Evolutionary conservation across 2,888 invertebrate species (phyloP).

Genomic region (Pimpla rufipes): DNA sequence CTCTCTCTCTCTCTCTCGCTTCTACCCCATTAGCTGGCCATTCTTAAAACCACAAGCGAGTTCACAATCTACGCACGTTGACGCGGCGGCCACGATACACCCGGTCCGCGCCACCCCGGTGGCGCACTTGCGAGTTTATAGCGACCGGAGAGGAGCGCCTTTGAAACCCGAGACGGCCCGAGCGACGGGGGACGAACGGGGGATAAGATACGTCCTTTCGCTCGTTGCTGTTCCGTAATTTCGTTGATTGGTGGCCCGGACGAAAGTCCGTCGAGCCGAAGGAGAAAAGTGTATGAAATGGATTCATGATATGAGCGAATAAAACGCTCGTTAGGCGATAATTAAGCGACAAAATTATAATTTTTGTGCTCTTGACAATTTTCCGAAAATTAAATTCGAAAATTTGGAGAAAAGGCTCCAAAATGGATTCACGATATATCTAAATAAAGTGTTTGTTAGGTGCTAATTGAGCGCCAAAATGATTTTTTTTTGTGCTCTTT

Average conservation of each 20-base stretch:
- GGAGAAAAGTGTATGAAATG: too few relatives aligned
- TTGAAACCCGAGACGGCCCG: slow-evolving; percentile 34
- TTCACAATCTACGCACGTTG: slow-evolving; percentile 44
- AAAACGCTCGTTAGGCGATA: too few relatives aligned
- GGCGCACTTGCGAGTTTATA: slow-evolving; percentile 37
- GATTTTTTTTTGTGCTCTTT: too few relatives aligned
- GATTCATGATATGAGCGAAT: too few relatives aligned
- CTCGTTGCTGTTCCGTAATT: slow-evolving; percentile 12
- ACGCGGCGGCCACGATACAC: slow-evolving; percentile 29
- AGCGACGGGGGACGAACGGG: slow-evolving; percentile 20
- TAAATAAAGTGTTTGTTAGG: too few relatives aligned
- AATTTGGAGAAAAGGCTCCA: too few relatives aligned
- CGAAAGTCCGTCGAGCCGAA: too few relatives aligned
- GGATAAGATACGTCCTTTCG: slow-evolving; percentile 32
- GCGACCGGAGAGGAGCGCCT: slow-evolving; percentile 3
- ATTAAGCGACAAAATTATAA: too few relatives aligned
- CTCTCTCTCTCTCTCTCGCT: slow-evolving; percentile 66
- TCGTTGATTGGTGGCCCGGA: slow-evolving; percentile 19
- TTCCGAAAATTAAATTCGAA: too few relatives aligned
- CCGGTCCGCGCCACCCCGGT: slow-evolving; percentile 45
- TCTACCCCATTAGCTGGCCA: slow-evolving; percentile 80
- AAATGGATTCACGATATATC: too few relatives aligned
- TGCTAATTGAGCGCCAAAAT: too few relatives aligned
- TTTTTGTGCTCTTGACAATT: too few relatives aligned
- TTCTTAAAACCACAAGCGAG: slow-evolving; percentile 77